Evolutionary conservation across 2,797 vertebrate species (phyloP).

Genomic region (Martes flavigula): DNA sequence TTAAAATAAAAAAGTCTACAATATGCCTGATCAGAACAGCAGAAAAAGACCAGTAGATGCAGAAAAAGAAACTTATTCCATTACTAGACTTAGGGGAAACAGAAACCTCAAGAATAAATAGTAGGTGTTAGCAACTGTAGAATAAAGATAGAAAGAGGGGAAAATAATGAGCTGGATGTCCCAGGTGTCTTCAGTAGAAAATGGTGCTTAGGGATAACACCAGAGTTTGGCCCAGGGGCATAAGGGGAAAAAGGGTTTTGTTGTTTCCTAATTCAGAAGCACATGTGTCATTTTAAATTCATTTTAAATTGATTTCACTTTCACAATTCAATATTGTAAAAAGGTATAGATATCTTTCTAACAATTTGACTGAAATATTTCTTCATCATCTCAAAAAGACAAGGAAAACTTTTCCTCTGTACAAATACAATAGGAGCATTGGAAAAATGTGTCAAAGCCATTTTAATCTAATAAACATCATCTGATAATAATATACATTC

Average conservation of each 20-base stretch:
- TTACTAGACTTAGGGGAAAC: background rate
- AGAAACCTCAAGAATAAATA: background rate
- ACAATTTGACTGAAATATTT: background rate
- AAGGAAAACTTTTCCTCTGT: background rate
- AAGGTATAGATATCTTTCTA: background rate
- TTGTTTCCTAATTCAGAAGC: background rate
- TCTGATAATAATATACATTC: background rate
- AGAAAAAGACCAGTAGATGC: background rate
- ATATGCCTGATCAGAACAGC: background rate
- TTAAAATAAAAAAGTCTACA: background rate
- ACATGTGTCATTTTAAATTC: background rate
- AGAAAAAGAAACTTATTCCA: background rate
- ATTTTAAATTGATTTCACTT: conserved; percentile 25
- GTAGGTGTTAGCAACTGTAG: background rate
- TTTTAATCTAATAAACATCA: background rate
- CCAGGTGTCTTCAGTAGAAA: background rate
- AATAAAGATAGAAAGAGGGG: background rate
- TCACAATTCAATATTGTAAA: background rate
- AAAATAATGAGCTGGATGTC: background rate
- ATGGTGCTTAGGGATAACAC: background rate
- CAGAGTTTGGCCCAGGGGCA: background rate
- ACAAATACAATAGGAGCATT: background rate
- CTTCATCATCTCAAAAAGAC: background rate
- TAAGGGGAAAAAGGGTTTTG: background rate
- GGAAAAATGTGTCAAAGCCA: background rate